Evolutionary conservation across 2,888 invertebrate species (phyloP).

Genomic region (Acleris sparsana): DNA sequence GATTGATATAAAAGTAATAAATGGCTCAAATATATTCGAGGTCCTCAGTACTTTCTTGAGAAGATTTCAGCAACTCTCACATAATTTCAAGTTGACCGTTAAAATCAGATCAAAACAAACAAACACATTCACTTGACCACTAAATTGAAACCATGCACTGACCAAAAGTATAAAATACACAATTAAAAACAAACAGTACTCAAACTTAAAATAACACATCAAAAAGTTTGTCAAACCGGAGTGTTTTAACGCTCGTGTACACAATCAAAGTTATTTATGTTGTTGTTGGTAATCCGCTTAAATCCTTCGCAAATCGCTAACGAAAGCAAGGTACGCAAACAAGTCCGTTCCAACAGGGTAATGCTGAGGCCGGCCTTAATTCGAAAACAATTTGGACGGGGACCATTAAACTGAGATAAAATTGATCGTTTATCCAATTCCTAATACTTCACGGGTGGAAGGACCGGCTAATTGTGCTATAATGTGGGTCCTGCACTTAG

Average conservation of each 20-base stretch:
- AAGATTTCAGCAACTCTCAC: too few relatives aligned
- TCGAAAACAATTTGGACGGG: slow-evolving; percentile 51
- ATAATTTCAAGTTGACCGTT: too few relatives aligned
- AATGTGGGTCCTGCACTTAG: background rate
- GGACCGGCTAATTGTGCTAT: slow-evolving; percentile 3
- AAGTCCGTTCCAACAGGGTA: slow-evolving; percentile 49
- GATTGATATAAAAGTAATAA: too few relatives aligned
- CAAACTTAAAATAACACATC: background rate
- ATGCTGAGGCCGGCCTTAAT: slow-evolving; percentile 39
- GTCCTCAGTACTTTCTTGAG: too few relatives aligned
- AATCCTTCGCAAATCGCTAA: slow-evolving; percentile 51
- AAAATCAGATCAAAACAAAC: too few relatives aligned
- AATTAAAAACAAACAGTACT: too few relatives aligned
- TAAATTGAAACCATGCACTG: too few relatives aligned
- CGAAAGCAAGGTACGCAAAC: slow-evolving; percentile 51
- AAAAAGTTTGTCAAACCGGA: slow-evolving; percentile 23
- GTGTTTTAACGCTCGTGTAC: slow-evolving; percentile 38
- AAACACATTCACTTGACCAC: too few relatives aligned
- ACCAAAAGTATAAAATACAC: too few relatives aligned
- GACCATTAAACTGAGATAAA: slow-evolving; percentile 39
- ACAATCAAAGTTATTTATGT: slow-evolving; percentile 50
- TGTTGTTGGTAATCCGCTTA: slow-evolving; percentile 50
- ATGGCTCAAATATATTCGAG: too few relatives aligned
- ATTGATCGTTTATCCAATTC: slow-evolving; percentile 18
- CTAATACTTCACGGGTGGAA: slow-evolving; percentile 7